Percentiles rank a stretch among this genome's conserved stretches.
Conservation (phyloP, 2,888 invertebrate genomes). For the Heliothis peltigera region DNA sequence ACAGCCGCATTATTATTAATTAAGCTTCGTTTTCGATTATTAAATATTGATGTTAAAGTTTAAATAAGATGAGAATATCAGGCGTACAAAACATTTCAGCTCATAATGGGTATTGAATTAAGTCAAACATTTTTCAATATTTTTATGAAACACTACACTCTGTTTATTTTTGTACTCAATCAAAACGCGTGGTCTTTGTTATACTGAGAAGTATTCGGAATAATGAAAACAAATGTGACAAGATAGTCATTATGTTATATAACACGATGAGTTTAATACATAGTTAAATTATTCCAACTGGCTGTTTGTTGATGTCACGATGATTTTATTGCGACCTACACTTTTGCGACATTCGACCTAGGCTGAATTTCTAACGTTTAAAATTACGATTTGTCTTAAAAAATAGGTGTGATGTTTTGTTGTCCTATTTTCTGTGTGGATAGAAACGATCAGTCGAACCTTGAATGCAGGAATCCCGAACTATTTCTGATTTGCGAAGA, state of each 20-base stretch:
- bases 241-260: conserved; percentile 41
- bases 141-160: conserved; percentile 45
- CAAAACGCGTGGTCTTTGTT: conserved; percentile 31
- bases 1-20: background rate
- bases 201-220: conserved; percentile 29
- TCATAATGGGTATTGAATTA: background rate
- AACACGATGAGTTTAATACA: conserved; percentile 34
- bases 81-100: background rate
- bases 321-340: conserved; percentile 32
- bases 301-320: conserved; percentile 36
- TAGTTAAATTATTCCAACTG: conserved; percentile 40
- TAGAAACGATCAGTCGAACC: conserved; percentile 26
- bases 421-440: conserved; percentile 28
- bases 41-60: background rate
- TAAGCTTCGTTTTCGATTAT: background rate
- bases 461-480: conserved; percentile 42
- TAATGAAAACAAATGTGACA: conserved; percentile 51
- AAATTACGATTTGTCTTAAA: conserved; percentile 6
- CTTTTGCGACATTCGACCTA: conserved; percentile 18
- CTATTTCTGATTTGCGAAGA: conserved; percentile 46
- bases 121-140: conserved; percentile 15
- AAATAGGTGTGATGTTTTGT: conserved; percentile 6
- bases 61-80: background rate
- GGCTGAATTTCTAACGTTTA: conserved; percentile 15
- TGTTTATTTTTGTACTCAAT: conserved; percentile 45